Evolutionary conservation across 1,140 invertebrate genomes (phyloP), one percentile per base, ranked within the genome.

Genomic region (Halesus radiatus): DNA sequence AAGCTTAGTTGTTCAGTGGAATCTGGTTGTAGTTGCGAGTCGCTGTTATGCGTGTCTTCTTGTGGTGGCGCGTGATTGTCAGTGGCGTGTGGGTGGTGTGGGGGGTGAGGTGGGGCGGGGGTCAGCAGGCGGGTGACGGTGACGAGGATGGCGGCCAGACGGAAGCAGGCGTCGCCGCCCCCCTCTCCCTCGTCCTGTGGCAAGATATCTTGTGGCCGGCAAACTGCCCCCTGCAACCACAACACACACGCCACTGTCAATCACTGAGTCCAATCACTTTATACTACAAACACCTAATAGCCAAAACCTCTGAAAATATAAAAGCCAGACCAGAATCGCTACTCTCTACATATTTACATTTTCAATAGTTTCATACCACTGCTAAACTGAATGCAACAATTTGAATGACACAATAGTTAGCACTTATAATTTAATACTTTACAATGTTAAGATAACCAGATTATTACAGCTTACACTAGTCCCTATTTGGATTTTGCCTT

Each of bases 161-260:
- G 85, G 64, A 87, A 80, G 84, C 85, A 84, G 78, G 85, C 85
- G 85, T 74, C 84, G 84, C 85, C 86, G 88, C 84, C 81, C 85
- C 72, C 84, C 84, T 85, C 86, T 88, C 84, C 82, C 85, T 84
- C 85, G 89, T 84, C 79, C 76, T 45, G 85, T 86, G 87, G 90
- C 89, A 93, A 89, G 86, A 94, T 91, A 89, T 94, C 94, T 86
- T 93, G 92, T 89, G 93, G 91, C 89, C 91, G 92, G 91, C 94
- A 94, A 88, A 95, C 91, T 88, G 90, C 90, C 88, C 92, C 93
- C 94, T 95, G 94, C 91, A 94, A 94, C 90, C 91, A 90, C 88
- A 90, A 90, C 90, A 90, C 90, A 90, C 89, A 90, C 89, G 88
- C 88, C 89, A 92, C 90, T 85, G 85, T 90, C 89, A 88, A 89